These are phyloP conservation scores for Cricetomys ansorgei DNA, from an alignment of 2,113 vertebrate genomes.

Conservation along the genomic window DNA sequence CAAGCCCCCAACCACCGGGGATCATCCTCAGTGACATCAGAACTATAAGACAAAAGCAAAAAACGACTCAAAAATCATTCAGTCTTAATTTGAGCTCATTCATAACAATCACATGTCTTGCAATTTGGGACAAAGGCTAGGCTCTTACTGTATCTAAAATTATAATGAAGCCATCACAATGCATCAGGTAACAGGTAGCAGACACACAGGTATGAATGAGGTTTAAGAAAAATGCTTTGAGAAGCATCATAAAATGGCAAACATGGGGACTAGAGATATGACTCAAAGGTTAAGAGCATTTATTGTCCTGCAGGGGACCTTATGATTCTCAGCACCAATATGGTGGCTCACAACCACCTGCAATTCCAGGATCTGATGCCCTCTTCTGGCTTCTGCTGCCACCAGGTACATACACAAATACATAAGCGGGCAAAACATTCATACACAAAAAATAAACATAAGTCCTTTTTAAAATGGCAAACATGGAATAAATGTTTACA, in stretches of 20 bases:
- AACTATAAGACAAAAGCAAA: not conserved
- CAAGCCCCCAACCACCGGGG: constrained; percentile 91
- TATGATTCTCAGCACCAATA: not conserved
- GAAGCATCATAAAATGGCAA: constrained; percentile 29
- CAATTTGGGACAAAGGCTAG: not conserved
- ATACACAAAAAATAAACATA: not conserved
- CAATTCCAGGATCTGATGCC: not conserved
- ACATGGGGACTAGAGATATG: not conserved
- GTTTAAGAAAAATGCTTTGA: not conserved
- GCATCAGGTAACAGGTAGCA: not conserved
- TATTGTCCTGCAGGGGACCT: not conserved
- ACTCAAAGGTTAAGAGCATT: not conserved
- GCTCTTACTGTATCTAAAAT: not conserved
- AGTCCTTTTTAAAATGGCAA: not conserved
- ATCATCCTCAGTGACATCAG: constrained; percentile 82
- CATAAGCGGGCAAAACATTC: not conserved
- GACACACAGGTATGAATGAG: not conserved
- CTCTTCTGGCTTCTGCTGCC: not conserved
- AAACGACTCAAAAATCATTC: not conserved
- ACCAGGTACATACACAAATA: not conserved
- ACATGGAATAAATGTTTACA: not conserved
- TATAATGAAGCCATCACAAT: not conserved
- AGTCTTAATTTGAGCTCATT: not conserved
- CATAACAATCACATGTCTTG: not conserved
- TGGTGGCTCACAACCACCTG: not conserved